Evolutionary conservation across 2,888 invertebrate species (phyloP), one percentile per base, ranked within the genome.

Genomic region (Agrotis segetum): DNA sequence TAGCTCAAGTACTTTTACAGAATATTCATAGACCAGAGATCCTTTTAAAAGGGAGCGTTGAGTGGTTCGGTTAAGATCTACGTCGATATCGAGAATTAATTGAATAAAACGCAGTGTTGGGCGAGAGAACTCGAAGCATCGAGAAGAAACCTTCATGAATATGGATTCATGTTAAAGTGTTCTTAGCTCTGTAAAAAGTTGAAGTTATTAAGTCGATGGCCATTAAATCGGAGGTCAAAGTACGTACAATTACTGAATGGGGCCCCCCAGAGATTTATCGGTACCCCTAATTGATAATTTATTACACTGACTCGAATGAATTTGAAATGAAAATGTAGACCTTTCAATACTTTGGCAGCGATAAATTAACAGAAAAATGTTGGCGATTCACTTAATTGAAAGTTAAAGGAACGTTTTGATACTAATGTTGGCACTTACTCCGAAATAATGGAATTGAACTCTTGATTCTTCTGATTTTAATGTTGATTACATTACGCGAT

Each of bases 101-200:
- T 95, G 94, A 94, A 95, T 94, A 92, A 94, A 95, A 93, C 89
- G 89, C 91, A 89, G 88, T 88, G 89, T 89, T 89, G 88, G 88
- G 88, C 88, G 88, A 88, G 87, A 83, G 87, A 79, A 79, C 76
- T 79, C 84, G 81, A 84, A 71, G 82, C 77, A 83, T 83, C 79
- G 80, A 86, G 85, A 74, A 75, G 65, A 29, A 73, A 40, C 72
- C 79, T 87, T 93, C 94, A 95, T 95, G 94, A 95, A 95, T 95
- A 95, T 95, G 93, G 90, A 95, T 92, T 85, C 84, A 77, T 79
- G 84, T 84, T 90, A 87, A 91, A 94, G 91, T 91, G 91, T 90
- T 91, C 90, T 85, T 83, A 76, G 89, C 89, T 91, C 88, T 91
- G 91, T 90, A 91, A 93, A 91, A 92, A 89, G 89, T 89, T 89